Percentiles rank a stretch among this genome's conserved stretches.
phyloP scores from a whole-genome alignment of 2,888 invertebrate species.

The Eugnorisma glareosa region DNA sequence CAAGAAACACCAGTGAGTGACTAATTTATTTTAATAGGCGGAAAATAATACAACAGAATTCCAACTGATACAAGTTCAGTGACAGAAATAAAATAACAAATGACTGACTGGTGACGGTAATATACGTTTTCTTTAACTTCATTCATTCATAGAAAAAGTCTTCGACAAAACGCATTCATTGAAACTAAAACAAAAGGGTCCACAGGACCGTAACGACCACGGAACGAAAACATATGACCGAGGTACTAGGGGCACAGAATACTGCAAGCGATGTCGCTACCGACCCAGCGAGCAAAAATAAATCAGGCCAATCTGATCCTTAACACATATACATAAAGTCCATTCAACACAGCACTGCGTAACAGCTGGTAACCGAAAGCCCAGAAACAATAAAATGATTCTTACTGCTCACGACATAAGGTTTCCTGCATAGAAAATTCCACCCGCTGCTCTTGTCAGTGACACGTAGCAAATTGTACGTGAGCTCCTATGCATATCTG shows the following conservation, averaged over 20 bases:
- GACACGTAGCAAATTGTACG: slow-evolving; percentile 24
- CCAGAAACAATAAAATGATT: slow-evolving; percentile 23
- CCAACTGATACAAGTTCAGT: background rate
- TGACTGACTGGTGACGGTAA: background rate
- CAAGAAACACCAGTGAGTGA: slow-evolving; percentile 28
- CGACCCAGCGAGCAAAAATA: background rate
- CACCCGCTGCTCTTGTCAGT: slow-evolving; percentile 15
- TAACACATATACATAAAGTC: slow-evolving; percentile 43
- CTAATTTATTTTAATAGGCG: slow-evolving; percentile 24
- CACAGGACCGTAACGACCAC: slow-evolving; percentile 66
- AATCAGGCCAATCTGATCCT: slow-evolving; percentile 48
- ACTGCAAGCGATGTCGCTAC: slow-evolving; percentile 41
- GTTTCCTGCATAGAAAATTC: slow-evolving; percentile 2
- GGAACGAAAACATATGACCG: slow-evolving; percentile 79
- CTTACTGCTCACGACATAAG: slow-evolving; percentile 29
- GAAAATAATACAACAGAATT: slow-evolving; percentile 15
- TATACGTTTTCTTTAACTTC: background rate
- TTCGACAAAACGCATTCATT: slow-evolving; percentile 36
- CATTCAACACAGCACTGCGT: background rate
- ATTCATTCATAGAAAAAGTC: slow-evolving; percentile 31
- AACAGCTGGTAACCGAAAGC: background rate
- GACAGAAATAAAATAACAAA: slow-evolving; percentile 12
- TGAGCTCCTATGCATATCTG: slow-evolving; percentile 63
- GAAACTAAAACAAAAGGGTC: slow-evolving; percentile 56
- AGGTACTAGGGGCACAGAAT: slow-evolving; percentile 73